Conservation (phyloP, 2,113 vertebrate genomes). For the Aepyceros melampus region DNA sequence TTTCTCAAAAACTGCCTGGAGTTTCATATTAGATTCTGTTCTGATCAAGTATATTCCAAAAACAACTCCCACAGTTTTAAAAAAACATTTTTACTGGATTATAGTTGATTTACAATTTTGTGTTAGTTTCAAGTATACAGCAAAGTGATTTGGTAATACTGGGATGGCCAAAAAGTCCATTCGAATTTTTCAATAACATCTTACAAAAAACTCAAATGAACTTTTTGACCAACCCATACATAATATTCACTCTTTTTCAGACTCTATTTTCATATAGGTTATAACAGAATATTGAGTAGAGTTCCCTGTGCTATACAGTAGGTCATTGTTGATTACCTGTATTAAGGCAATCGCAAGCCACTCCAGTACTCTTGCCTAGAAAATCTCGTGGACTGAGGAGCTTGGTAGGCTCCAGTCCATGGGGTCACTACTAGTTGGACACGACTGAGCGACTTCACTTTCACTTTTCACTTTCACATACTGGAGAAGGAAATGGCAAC, state of each 20-base stretch:
- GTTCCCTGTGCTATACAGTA: not conserved
- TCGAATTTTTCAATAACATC: not conserved
- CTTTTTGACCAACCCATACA: not conserved
- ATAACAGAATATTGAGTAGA: not conserved
- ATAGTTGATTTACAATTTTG: not conserved
- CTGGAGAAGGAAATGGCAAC: too few species aligned
- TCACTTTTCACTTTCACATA: too few species aligned
- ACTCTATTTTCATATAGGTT: not conserved
- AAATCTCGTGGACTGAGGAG: too few species aligned
- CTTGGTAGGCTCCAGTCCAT: too few species aligned
- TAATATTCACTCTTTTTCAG: not conserved
- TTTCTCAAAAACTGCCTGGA: not conserved
- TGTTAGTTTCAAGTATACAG: not conserved
- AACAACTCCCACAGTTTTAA: not conserved
- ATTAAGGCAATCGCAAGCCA: too few species aligned
- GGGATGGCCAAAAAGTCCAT: not conserved
- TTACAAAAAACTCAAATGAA: not conserved
- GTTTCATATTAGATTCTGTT: not conserved
- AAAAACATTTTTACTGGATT: not conserved
- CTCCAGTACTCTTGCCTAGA: too few species aligned
- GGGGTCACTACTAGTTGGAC: too few species aligned
- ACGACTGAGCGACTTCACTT: too few species aligned
- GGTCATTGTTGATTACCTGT: fast-evolving
- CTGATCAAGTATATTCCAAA: not conserved
- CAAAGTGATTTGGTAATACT: not conserved